Conservation (phyloP, 2,888 invertebrate species). For the Euspilapteryx auroguttella region DNA sequence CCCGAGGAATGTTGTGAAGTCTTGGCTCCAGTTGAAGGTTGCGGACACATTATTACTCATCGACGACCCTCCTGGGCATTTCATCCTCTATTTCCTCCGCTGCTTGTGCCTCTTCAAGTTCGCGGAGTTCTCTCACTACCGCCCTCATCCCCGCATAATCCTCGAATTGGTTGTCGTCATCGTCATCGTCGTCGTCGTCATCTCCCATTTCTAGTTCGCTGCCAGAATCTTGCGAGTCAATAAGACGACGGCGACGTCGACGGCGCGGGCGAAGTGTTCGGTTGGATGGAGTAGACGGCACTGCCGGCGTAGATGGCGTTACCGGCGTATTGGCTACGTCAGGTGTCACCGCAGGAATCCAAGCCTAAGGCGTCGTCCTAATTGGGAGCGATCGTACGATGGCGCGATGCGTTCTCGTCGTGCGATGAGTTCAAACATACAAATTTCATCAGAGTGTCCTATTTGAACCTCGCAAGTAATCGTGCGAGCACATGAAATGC, state of each 20-base stretch:
- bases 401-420: too few relatives aligned
- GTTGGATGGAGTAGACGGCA: too few relatives aligned
- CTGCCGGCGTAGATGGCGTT: too few relatives aligned
- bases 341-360: background rate
- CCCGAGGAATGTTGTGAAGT: constrained; percentile 1
- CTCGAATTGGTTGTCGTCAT: constrained; percentile 3
- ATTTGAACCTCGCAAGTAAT: too few relatives aligned
- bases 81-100: background rate
- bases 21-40: constrained; percentile 2
- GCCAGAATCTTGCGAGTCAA: constrained; percentile 5
- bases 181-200: constrained; percentile 2
- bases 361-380: too few relatives aligned
- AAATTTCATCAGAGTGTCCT: too few relatives aligned
- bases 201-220: constrained; percentile 2
- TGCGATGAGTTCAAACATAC: too few relatives aligned
- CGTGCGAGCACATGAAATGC: too few relatives aligned
- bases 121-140: constrained; percentile 3
- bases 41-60: background rate
- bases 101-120: background rate
- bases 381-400: too few relatives aligned
- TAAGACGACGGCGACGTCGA: background rate
- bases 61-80: background rate
- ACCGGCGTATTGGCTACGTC: background rate
- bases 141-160: constrained; percentile 1
- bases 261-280: background rate